These are phyloP conservation scores for roundworm (Caenorhabditis elegans) DNA, from an alignment of 1,140 invertebrate species.

Conservation along the genomic window WBcel235 BX284603.4:10495001-10495500, in stretches of 20 bases:
- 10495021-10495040: background rate
- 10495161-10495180: slow-evolving; percentile 31
- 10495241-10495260: slow-evolving; percentile 37
- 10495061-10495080: slow-evolving; percentile 38
- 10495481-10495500: slow-evolving; percentile 37
- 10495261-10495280: slow-evolving; percentile 43
- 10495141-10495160: slow-evolving; percentile 36
- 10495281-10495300: slow-evolving; percentile 44
- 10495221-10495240: slow-evolving; percentile 34
- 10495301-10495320: slow-evolving; percentile 39
- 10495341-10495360: background rate
- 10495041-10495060: slow-evolving; percentile 28
- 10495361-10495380: slow-evolving; percentile 39
- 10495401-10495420: slow-evolving; percentile 6
- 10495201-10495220: slow-evolving; percentile 24
- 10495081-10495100: slow-evolving; percentile 49
- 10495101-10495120: slow-evolving; percentile 42
- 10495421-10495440: slow-evolving; percentile 23
- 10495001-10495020: background rate
- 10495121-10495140: slow-evolving; percentile 46
- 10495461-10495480: slow-evolving; percentile 45
- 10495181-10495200: slow-evolving; percentile 45
- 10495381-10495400: slow-evolving; percentile 40
- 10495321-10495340: background rate
- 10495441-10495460: slow-evolving; percentile 35